phyloP scores from a whole-genome alignment of 1,140 invertebrate genomes.

The Brachionus manjavacas region DNA sequence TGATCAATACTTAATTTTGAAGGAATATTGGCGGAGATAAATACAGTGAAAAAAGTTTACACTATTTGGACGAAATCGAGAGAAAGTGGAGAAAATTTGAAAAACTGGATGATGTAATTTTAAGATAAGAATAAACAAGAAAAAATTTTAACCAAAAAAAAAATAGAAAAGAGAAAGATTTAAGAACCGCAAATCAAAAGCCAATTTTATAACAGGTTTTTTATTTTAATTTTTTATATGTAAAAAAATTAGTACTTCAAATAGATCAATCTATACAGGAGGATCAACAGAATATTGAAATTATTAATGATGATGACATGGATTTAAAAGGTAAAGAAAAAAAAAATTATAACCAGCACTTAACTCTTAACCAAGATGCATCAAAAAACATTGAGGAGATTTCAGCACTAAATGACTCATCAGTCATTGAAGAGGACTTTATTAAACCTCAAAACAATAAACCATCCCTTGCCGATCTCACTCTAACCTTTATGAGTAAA shows the following conservation, averaged over 20 bases:
- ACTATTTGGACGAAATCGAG: constrained; percentile 44
- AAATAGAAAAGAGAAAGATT: not conserved
- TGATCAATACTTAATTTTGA: not conserved
- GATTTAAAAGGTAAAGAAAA: not conserved
- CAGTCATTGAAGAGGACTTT: not conserved
- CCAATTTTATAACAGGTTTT: not conserved
- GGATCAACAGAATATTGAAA: not conserved
- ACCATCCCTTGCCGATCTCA: not conserved
- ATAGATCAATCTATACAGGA: not conserved
- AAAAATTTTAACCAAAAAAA: not conserved
- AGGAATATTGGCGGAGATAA: constrained; percentile 48
- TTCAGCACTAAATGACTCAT: constrained; percentile 7
- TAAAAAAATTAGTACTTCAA: not conserved
- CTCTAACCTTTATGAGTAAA: constrained; percentile 30
- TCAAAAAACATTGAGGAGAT: not conserved
- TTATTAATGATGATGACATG: not conserved
- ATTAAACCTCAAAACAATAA: not conserved
- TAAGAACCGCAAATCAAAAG: not conserved
- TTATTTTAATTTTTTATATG: not conserved
- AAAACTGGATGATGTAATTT: not conserved
- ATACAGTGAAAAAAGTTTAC: constrained; percentile 15
- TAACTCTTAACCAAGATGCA: not conserved
- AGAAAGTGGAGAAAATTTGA: not conserved
- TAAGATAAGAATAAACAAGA: no score
- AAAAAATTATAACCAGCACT: not conserved